phyloP scores from a whole-genome alignment of 2,797 vertebrate species.

The Falco columbarius region DNA sequence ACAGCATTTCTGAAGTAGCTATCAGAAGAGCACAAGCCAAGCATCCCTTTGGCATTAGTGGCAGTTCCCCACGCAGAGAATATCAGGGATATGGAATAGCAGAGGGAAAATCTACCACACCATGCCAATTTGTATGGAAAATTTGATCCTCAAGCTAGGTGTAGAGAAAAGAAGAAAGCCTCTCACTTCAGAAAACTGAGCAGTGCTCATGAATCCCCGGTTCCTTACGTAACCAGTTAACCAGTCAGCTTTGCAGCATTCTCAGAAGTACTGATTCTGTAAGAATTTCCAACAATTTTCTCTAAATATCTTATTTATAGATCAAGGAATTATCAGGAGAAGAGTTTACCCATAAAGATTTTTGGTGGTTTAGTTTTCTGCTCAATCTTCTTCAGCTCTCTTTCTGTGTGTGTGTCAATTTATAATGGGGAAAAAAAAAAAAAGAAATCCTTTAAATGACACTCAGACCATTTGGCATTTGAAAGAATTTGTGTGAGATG shows the following conservation, averaged over 20 bases:
- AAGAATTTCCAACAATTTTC: background rate
- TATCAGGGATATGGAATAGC: constrained; percentile 17
- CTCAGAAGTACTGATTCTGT: background rate
- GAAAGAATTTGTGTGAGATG: background rate
- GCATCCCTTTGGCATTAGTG: constrained; percentile 27
- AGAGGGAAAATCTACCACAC: constrained; percentile 16
- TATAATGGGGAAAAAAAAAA: background rate
- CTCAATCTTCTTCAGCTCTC: background rate
- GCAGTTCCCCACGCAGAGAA: background rate
- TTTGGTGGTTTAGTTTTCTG: background rate
- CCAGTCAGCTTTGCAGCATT: background rate
- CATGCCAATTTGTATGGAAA: constrained; percentile 42
- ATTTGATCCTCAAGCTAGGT: constrained; percentile 20
- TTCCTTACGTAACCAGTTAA: constrained; percentile 10
- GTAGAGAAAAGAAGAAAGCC: constrained; percentile 44
- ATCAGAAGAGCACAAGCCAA: constrained; percentile 7
- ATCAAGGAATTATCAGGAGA: background rate
- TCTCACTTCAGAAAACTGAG: background rate
- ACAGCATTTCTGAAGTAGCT: constrained; percentile 53
- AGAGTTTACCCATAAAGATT: background rate
- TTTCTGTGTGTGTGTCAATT: accelerated
- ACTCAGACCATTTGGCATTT: accelerated
- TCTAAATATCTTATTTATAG: background rate
- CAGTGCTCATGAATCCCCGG: background rate
- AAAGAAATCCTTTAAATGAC: background rate